phyloP scores from a whole-genome alignment of 2,113 vertebrate genomes.

The Propithecus coquereli region DNA sequence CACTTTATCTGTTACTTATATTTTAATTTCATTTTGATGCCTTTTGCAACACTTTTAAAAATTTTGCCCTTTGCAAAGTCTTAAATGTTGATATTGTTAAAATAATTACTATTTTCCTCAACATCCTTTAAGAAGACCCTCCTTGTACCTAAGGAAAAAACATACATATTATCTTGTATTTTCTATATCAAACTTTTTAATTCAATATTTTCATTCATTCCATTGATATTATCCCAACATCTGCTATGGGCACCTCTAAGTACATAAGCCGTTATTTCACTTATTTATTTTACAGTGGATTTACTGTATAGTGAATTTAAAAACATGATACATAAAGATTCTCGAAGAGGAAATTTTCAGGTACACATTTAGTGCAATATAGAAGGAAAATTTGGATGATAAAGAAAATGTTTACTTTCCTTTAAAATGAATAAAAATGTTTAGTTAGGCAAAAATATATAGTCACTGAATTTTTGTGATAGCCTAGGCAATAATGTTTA shows the following conservation, averaged over 20 bases:
- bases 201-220: neutral
- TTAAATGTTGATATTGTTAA: neutral
- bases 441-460: neutral
- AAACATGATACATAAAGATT: neutral
- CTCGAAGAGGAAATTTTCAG: neutral
- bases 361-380: neutral
- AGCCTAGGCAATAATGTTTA: neutral
- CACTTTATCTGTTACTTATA: neutral
- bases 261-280: neutral
- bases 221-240: neutral
- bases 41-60: neutral
- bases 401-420: neutral
- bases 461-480: neutral
- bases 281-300: neutral
- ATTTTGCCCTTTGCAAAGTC: neutral
- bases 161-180: neutral
- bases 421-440: neutral
- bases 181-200: conserved; percentile 1
- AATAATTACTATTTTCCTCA: neutral
- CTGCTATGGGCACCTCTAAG: neutral
- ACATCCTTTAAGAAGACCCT: neutral
- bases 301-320: neutral
- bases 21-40: neutral
- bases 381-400: neutral
- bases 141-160: neutral